These are phyloP conservation scores for Lucilia sericata DNA, from an alignment of 1,140 invertebrate species.

Conservation along the genomic window DNA sequence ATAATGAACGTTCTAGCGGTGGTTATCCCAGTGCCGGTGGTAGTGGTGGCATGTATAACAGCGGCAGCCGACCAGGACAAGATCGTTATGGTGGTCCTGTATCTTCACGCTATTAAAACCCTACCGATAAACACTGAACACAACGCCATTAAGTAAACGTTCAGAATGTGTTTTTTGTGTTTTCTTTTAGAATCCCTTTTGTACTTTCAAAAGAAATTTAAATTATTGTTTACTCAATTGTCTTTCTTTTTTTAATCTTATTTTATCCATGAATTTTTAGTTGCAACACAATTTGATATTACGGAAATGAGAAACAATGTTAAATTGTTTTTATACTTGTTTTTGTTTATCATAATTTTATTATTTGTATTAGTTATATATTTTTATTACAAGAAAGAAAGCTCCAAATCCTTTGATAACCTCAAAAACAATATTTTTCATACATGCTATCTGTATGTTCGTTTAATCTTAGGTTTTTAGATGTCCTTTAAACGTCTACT, in stretches of 20 bases:
- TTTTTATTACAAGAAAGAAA: not conserved
- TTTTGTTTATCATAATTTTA: not conserved
- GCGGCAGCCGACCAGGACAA: constrained; percentile 57
- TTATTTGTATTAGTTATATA: not conserved
- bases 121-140: not conserved
- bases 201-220: not conserved
- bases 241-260: not conserved
- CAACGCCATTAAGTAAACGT: not conserved
- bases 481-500: not conserved
- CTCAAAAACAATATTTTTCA: not conserved
- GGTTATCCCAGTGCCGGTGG: constrained; percentile 57
- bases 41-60: constrained; percentile 60
- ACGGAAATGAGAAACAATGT: not conserved
- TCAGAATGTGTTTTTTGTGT: not conserved
- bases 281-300: not conserved
- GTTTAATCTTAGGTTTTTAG: not conserved
- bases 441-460: not conserved
- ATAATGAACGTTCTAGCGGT: constrained; percentile 62
- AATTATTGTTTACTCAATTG: not conserved
- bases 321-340: not conserved
- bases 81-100: constrained; percentile 61
- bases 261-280: not conserved
- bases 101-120: constrained; percentile 48
- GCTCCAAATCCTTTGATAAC: not conserved
- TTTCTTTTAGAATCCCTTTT: not conserved